A percentile compares a stretch with the other conserved stretches of the same genome.
Evolutionary conservation across 2,113 vertebrate species (phyloP).

Genomic region (Charina bottae): DNA sequence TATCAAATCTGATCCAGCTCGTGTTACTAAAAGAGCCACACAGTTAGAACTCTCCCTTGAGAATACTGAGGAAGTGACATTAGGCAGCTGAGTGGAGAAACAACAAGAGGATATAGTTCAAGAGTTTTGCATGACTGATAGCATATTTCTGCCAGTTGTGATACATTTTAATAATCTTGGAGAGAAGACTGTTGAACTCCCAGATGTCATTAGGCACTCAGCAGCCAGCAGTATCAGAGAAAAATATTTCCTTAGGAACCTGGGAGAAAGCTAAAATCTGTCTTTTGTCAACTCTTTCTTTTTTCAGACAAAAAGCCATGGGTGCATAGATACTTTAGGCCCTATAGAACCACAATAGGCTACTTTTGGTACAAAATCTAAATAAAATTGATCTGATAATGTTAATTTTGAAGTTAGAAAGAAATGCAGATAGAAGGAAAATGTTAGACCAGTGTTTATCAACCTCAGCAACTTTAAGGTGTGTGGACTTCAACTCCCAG

Average conservation of each 20-base stretch:
- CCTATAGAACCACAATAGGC: background rate
- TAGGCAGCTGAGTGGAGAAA: constrained; percentile 22
- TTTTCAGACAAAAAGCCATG: background rate
- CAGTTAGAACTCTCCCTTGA: constrained; percentile 28
- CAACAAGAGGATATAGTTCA: background rate
- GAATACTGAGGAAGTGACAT: constrained; percentile 32
- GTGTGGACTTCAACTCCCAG: too few species aligned
- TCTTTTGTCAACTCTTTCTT: background rate
- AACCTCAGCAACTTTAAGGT: too few species aligned
- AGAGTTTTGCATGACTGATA: constrained; percentile 22
- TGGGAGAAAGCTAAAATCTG: constrained; percentile 9
- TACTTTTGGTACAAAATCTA: background rate
- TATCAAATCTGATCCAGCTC: constrained; percentile 16
- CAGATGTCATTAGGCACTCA: constrained; percentile 24
- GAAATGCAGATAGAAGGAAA: background rate
- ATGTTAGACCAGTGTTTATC: too few species aligned
- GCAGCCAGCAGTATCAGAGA: background rate
- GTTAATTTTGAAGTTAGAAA: background rate
- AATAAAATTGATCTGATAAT: constrained; percentile 20
- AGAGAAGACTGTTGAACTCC: background rate
- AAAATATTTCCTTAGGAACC: constrained; percentile 3
- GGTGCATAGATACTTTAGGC: background rate
- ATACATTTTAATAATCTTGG: background rate
- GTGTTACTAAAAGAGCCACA: constrained; percentile 44
- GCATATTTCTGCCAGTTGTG: background rate